Evolutionary conservation across 2,113 vertebrate genomes (phyloP).

Genomic region (Ifrita kowaldi): DNA sequence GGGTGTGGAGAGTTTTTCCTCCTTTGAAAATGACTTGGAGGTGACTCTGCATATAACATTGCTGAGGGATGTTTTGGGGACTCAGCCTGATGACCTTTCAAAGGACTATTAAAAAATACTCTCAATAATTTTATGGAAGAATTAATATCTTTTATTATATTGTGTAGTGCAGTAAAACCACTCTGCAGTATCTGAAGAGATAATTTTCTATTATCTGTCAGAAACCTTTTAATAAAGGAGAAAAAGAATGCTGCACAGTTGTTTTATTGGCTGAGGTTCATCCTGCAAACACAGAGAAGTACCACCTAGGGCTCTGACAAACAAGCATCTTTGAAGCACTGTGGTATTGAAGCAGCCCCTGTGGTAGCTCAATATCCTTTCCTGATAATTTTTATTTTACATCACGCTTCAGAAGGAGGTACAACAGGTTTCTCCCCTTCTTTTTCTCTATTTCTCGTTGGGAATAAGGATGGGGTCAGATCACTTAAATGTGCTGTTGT

Average conservation of each 20-base stretch:
- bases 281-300: not conserved
- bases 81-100: not conserved
- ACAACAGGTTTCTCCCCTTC: not conserved
- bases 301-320: slow-evolving; percentile 36
- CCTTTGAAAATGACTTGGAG: not conserved
- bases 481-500: not conserved
- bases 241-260: not conserved
- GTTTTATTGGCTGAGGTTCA: slow-evolving; percentile 27
- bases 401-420: not conserved
- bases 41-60: not conserved
- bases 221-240: slow-evolving; percentile 33
- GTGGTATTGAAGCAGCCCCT: not conserved
- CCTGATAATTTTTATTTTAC: not conserved
- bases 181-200: not conserved
- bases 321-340: slow-evolving; percentile 13
- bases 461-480: not conserved
- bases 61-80: not conserved
- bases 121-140: not conserved
- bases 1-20: not conserved
- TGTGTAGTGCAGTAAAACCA: not conserved
- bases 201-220: slow-evolving; percentile 23
- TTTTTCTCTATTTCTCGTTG: not conserved
- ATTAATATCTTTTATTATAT: not conserved
- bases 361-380: not conserved
- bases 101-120: not conserved